Percentiles rank a stretch among this genome's conserved stretches.
phyloP scores from a whole-genome alignment of 1,140 invertebrate genomes.

The Drosophila punjabiensis region DNA sequence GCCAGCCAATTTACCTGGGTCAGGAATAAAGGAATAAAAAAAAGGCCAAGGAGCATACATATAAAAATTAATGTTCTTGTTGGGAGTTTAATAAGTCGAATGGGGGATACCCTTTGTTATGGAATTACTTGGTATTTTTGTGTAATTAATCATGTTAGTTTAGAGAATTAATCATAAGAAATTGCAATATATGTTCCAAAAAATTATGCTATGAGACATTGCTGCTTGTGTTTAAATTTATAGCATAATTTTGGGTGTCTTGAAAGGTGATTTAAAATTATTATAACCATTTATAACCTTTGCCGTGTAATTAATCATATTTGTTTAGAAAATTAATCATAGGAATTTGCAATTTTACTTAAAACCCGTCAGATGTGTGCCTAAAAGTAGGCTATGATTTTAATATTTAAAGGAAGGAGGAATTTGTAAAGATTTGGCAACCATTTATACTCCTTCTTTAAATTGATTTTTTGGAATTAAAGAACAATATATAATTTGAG shows the following conservation, averaged over 20 bases:
- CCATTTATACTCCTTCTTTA: no score
- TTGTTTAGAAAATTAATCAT: not conserved
- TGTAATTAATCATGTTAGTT: not conserved
- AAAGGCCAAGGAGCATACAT: not conserved
- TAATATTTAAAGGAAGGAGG: no score
- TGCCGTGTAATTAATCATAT: not conserved
- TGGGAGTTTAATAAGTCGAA: not conserved
- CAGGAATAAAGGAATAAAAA: slow-evolving; percentile 12
- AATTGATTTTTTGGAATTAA: no score
- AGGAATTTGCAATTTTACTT: not conserved
- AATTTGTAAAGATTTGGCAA: no score
- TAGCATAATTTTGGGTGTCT: not conserved
- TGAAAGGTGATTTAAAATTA: not conserved
- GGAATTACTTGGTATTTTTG: no score
- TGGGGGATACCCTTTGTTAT: not conserved
- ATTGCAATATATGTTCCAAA: not conserved
- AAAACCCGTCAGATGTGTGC: no score
- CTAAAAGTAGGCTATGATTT: no score
- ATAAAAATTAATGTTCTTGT: slow-evolving; percentile 16
- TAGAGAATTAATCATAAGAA: not conserved
- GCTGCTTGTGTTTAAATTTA: not conserved
- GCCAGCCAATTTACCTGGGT: slow-evolving; percentile 31
- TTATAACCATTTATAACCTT: not conserved
- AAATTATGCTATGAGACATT: not conserved
- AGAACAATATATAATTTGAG: no score